phyloP scores from a whole-genome alignment of 2,113 vertebrate genomes.

The Spizaetus ornatus region DNA sequence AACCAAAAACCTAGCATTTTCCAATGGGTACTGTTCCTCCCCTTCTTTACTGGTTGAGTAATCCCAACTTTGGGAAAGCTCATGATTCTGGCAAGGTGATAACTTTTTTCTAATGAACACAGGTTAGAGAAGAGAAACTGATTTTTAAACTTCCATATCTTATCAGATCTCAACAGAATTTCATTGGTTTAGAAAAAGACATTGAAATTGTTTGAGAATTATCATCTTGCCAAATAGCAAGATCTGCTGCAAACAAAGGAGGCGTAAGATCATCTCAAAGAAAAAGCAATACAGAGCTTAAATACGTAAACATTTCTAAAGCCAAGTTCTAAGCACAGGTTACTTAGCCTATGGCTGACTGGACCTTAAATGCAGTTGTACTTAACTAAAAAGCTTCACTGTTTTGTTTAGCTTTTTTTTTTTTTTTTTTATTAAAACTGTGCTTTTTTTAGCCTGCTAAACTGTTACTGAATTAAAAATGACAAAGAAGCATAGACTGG shows the following conservation, averaged over 20 bases:
- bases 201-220: not conserved
- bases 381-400: not conserved
- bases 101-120: not conserved
- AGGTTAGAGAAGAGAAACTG: not conserved
- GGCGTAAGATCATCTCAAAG: not conserved
- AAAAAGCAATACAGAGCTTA: not conserved
- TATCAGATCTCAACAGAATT: not conserved
- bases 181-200: not conserved
- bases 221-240: not conserved
- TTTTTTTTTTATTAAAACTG: not conserved
- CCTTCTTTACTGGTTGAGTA: not conserved
- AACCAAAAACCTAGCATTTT: not conserved
- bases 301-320: not conserved
- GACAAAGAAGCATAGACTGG: not conserved
- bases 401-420: not conserved
- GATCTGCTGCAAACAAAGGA: not conserved
- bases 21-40: not conserved
- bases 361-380: not conserved
- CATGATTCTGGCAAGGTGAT: not conserved
- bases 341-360: not conserved
- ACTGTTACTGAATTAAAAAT: not conserved
- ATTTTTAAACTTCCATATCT: not conserved
- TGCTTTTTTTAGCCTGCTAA: not conserved
- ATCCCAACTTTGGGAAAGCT: not conserved
- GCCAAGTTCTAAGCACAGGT: not conserved